Evolutionary conservation across 2,888 invertebrate genomes (phyloP).

Genomic region (Xestia rhomboidea): DNA sequence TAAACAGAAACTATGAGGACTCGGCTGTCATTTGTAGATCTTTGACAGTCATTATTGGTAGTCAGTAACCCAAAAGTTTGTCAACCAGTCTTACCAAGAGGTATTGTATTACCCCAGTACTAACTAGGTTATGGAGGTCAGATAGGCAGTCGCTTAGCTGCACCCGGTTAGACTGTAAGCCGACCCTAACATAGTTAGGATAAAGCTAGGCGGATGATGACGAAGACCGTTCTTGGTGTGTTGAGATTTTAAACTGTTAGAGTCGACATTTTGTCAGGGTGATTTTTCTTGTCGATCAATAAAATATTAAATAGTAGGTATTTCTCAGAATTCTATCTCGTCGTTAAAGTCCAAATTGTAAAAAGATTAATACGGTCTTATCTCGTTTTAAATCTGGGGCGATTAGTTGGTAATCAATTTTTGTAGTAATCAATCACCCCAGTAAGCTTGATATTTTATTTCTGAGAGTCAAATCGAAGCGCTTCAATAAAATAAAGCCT

Average conservation of each 20-base stretch:
- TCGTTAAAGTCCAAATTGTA: not conserved
- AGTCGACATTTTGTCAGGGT: not conserved
- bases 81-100: too few relatives aligned
- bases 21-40: too few relatives aligned
- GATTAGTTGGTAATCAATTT: not conserved
- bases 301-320: not conserved
- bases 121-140: too few relatives aligned
- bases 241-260: not conserved
- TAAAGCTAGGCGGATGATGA: too few relatives aligned
- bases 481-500: conserved; percentile 12
- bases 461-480: conserved; percentile 18
- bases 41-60: too few relatives aligned
- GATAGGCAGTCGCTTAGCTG: too few relatives aligned
- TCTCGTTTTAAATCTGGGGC: not conserved
- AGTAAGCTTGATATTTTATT: not conserved
- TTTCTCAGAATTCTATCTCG: not conserved
- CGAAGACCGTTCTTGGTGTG: not conserved
- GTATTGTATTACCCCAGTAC: too few relatives aligned
- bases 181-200: too few relatives aligned
- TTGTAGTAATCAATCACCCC: conserved; percentile 7
- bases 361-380: not conserved
- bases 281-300: not conserved
- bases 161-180: too few relatives aligned
- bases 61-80: too few relatives aligned
- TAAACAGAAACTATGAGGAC: not conserved